These are phyloP conservation scores for Tiaroga cobitis DNA, from an alignment of 2,797 vertebrate genomes.

Conservation along the genomic window DNA sequence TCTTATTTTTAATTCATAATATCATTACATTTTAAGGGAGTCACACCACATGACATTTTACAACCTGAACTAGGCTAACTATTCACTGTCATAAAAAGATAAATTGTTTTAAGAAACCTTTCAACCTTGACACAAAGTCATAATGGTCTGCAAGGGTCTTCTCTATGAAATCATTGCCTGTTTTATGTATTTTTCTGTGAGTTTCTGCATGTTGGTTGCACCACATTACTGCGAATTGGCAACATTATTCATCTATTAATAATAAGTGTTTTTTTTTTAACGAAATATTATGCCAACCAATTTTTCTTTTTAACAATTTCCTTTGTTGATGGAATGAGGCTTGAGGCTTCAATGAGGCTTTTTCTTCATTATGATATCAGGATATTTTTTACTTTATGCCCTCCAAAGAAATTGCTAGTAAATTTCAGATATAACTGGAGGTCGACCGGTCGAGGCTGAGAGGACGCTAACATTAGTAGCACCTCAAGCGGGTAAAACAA, in stretches of 20 bases:
- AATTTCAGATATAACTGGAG: too few relatives aligned
- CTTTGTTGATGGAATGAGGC: too few relatives aligned
- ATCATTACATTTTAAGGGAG: background rate
- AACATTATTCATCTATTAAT: background rate
- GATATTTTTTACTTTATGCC: background rate
- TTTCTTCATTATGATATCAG: background rate
- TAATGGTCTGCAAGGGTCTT: background rate
- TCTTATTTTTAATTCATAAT: background rate
- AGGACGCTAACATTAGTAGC: too few relatives aligned
- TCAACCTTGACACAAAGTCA: background rate
- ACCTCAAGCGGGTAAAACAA: too few relatives aligned
- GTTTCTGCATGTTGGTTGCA: background rate
- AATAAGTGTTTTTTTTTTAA: background rate
- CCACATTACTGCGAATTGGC: background rate
- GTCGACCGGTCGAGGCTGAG: too few relatives aligned
- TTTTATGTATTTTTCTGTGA: background rate
- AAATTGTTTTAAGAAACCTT: background rate
- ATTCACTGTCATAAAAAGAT: background rate
- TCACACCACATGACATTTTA: background rate
- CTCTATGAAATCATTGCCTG: background rate
- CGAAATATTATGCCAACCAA: background rate
- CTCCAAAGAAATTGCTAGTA: too few relatives aligned
- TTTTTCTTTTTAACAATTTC: background rate
- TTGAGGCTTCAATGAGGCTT: rapidly evolving
- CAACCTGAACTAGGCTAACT: background rate